Evolutionary conservation across 2,797 vertebrate species (phyloP), one percentile per base, ranked within the genome.

Genomic region (Poecilia picta): DNA sequence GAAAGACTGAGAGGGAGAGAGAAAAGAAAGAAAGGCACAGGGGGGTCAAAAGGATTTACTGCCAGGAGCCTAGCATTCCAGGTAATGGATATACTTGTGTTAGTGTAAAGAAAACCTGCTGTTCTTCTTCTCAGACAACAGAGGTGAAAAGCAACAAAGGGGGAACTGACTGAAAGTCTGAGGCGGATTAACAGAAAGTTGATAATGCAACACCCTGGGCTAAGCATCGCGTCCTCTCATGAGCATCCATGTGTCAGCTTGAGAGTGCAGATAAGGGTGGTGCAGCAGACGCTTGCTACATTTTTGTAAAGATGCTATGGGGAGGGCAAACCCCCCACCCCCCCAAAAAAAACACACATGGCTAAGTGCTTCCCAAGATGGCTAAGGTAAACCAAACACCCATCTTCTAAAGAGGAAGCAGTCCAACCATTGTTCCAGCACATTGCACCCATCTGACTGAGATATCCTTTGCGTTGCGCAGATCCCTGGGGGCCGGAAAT

Each of bases 61-160:
- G 91, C 91, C 89, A 90, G 92, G 81, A 92, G 91, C 92, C 89
- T 84, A 90, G 90, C 77, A 89, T 94, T 92, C 91, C 93, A 93
- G 90, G 95, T 96, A 95, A 96, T 94, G 90, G 95, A 96, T 95
- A 95, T 81, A 91, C 93, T 94, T 95, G 91, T 91, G 89, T 91
- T 88, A 89, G 89, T 92, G 89, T 91, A 92, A 94, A 93, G 88
- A 81, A 93, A 93, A 93, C 86, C 91, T 87, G 88, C 85, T 91
- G 87, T 93, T 95, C 94, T 91, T 92, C 84, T 92, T 93, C 79
- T 85, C 86, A 79, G 76, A 18, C 83, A 78, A 87, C 82, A 88
- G 80, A 91, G 90, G 88, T 89, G 89, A 91, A 91, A 87, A 89
- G 93, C 83, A 95, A 94, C 92, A 94, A 92, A 93, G 90, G 86